These are phyloP conservation scores for Cephus cinctus DNA, from an alignment of 1,140 invertebrate genomes.

Conservation along the genomic window DNA sequence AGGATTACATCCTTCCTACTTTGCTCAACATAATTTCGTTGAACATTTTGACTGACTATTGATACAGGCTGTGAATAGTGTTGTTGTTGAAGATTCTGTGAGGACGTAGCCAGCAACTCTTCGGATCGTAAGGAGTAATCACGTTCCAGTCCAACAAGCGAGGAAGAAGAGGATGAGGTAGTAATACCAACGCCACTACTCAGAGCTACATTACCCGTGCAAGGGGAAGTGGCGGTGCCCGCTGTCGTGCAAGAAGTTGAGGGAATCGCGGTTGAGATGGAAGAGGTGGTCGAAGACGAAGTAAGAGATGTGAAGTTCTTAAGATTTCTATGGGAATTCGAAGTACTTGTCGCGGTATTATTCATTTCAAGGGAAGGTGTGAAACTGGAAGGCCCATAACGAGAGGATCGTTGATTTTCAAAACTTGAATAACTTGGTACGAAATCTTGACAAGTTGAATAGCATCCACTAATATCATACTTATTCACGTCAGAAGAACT, in stretches of 20 bases:
- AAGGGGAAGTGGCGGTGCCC: too few species aligned
- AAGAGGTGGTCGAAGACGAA: neutral
- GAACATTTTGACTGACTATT: too few species aligned
- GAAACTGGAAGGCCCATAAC: too few species aligned
- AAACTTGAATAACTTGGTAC: conserved; percentile 30
- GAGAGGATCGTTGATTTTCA: neutral
- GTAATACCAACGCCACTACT: too few species aligned
- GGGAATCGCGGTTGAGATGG: neutral
- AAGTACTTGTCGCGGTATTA: conserved; percentile 9
- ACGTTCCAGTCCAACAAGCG: too few species aligned
- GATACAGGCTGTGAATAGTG: too few species aligned
- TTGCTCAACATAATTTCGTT: neutral
- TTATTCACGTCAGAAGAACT: too few species aligned
- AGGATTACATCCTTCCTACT: neutral
- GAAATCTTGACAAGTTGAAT: conserved; percentile 27
- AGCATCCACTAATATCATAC: conserved; percentile 22
- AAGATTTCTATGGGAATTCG: too few species aligned
- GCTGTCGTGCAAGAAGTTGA: neutral
- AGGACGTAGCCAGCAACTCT: too few species aligned
- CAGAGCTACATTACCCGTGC: too few species aligned
- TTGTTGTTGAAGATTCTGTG: conserved; percentile 29
- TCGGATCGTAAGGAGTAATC: too few species aligned
- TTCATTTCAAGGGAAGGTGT: conserved; percentile 4
- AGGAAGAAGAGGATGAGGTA: too few species aligned
- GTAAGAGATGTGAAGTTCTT: neutral